Evolutionary conservation across 2,113 vertebrate genomes (phyloP).

Genomic region (Phylloscopus trochiloides): DNA sequence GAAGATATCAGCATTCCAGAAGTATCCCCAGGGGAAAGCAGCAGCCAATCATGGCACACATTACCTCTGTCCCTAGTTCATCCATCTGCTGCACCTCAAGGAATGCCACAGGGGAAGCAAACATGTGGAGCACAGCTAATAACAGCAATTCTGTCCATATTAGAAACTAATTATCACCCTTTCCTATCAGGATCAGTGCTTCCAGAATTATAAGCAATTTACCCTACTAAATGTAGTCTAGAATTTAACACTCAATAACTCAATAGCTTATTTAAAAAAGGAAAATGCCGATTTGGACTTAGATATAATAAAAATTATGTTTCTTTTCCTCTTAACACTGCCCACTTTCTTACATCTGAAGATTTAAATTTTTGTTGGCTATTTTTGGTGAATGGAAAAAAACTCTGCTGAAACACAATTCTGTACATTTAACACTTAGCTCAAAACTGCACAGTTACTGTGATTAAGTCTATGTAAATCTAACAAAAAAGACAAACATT

Average conservation of each 20-base stretch:
- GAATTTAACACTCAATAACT: constrained; percentile 54
- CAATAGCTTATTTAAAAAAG: background rate
- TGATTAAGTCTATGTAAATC: constrained; percentile 17
- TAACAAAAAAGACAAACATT: background rate
- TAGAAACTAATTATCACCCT: constrained; percentile 65
- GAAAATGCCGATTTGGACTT: background rate
- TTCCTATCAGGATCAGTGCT: constrained; percentile 65
- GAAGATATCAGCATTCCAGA: constrained; percentile 43
- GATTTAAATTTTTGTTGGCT: background rate
- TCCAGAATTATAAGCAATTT: constrained; percentile 54
- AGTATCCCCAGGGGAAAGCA: constrained; percentile 9
- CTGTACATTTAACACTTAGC: background rate
- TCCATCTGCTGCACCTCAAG: constrained; percentile 72
- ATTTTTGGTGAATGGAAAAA: background rate
- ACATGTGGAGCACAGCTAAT: constrained; percentile 57
- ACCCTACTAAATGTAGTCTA: constrained; percentile 43
- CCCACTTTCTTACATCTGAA: background rate
- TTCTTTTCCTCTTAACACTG: background rate
- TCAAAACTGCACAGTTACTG: background rate
- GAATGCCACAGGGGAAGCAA: constrained; percentile 51
- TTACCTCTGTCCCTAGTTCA: constrained; percentile 69
- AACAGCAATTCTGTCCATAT: constrained; percentile 59
- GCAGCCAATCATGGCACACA: constrained; percentile 55
- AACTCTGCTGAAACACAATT: background rate
- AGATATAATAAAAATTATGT: background rate